Base-by-base conservation (phyloP, 2,797 vertebrate genomes). In the Ceryle rudis region DNA sequence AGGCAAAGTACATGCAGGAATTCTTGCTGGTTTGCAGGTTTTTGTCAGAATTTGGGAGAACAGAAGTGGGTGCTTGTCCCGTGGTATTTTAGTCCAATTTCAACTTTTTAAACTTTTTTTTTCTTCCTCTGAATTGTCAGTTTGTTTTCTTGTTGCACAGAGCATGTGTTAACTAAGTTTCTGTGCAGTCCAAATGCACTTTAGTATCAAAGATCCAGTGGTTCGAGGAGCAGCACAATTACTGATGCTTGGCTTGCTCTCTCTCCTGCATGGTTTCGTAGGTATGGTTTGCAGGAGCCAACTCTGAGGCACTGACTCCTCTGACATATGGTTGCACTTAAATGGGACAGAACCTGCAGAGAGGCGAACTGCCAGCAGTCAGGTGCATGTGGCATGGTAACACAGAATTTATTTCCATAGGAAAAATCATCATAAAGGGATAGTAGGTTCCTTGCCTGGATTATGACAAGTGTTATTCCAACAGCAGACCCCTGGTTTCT, bases 241-340 rank as follows among this genome's bases (percentile, higher is more conserved):
- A 13, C 35, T 1, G 6, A 13, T 1, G 2, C 26, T n/a, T 21
- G 72, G 33, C 26, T 47, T 31, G 35, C 26, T 1, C 0, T 3
- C 25, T 35, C 42, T 55, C 51, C 47, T 8, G 15, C 11, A 1
- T 2, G 3, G 28, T 31, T 81, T 44, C 1, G 1, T 37, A 6
- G 35, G 46, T 12, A 7, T 4, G 1, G 28, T 26, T 42, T 57
- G 51, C 37, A 23, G 65, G 61, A 81, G 35, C 29, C 18, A 12
- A 5, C 11, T 7, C 55, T 21, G 51, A 55, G 66, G 29, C 75
- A 8, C 22, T 4, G 41, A 15, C 66, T 78, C 46, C 66, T 51
- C 58, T 54, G 55, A n/a, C 46, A 14, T 12, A 0, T 16, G 33
- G 33, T 3, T 81, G 89, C 46, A 17, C 35, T 81, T 18, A 5